Evolutionary conservation across 2,113 vertebrate species (phyloP).

Genomic region (Okapia johnstoni): DNA sequence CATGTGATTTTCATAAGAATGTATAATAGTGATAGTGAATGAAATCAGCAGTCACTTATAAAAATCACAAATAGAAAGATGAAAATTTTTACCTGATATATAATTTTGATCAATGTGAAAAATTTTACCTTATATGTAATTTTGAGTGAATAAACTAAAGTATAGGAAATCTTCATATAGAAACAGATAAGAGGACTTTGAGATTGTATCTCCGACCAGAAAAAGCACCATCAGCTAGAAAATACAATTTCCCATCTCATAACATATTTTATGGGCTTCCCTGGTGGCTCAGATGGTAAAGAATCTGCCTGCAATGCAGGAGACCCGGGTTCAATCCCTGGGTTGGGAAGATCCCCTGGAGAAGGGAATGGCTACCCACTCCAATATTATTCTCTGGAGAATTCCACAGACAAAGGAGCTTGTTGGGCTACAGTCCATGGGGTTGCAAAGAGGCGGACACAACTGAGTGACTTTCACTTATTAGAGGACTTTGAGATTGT

Average conservation of each 20-base stretch:
- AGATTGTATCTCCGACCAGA: background rate
- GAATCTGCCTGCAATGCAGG: background rate
- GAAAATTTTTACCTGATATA: background rate
- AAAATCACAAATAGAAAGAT: background rate
- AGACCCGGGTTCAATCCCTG: background rate
- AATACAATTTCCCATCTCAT: background rate
- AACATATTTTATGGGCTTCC: background rate
- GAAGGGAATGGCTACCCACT: background rate
- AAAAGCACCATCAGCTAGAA: background rate
- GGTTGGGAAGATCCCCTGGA: background rate
- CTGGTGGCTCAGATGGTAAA: background rate
- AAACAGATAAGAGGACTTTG: background rate
- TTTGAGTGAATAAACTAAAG: background rate
- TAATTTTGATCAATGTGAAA: background rate
- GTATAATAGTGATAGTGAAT: background rate
- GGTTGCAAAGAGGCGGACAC: background rate
- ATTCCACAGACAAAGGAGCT: background rate
- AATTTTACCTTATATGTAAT: background rate
- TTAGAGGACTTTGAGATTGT: background rate
- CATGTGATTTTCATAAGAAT: background rate
- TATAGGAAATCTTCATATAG: background rate
- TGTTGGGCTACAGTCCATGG: background rate
- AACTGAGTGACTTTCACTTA: background rate
- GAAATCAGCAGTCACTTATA: background rate
- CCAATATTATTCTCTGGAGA: background rate